These are phyloP conservation scores for zebrafish (Danio rerio) DNA, from an alignment of 2,113 vertebrate species.

Conservation along the genomic window GRCz12tu NC_133181.1:49794001-49794500, in stretches of 20 bases:
- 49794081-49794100: background rate
- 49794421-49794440: background rate
- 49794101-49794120: background rate
- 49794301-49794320: slow-evolving; percentile 5
- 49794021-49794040: slow-evolving; percentile 14
- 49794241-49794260: slow-evolving; percentile 11
- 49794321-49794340: background rate
- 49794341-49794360: background rate
- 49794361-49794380: background rate
- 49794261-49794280: slow-evolving; percentile 18
- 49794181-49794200: background rate
- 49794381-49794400: slow-evolving; percentile 16
- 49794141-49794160: slow-evolving; percentile 1
- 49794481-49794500: no score
- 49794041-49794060: background rate
- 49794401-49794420: background rate
- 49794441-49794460: background rate
- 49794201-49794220: background rate
- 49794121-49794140: background rate
- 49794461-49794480: no score
- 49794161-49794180: background rate
- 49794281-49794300: background rate
- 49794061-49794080: background rate
- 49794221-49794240: background rate
- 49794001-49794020: background rate